A percentile compares a stretch with the other conserved stretches of the same genome.
Conservation (phyloP, 2,888 invertebrate genomes). For the Deilephila porcellus region DNA sequence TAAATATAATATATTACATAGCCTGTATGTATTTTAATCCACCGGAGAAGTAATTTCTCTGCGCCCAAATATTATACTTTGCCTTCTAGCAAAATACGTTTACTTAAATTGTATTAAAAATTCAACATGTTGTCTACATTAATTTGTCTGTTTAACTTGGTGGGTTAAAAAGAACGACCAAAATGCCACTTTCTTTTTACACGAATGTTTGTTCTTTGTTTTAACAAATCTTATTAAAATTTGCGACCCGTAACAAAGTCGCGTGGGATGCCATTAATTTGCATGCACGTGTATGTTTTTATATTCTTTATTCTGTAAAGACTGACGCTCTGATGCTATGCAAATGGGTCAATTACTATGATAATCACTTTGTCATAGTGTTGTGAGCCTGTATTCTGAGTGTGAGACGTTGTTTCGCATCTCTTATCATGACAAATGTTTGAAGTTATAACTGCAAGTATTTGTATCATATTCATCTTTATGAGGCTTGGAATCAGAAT, state of each 20-base stretch:
- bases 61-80: too few species aligned
- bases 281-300: background rate
- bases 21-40: background rate
- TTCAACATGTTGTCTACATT: too few species aligned
- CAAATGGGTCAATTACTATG: conserved; percentile 4
- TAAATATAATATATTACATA: too few species aligned
- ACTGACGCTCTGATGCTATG: background rate
- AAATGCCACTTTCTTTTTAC: background rate
- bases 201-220: background rate
- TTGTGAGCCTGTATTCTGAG: conserved; percentile 3
- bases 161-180: background rate
- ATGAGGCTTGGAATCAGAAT: too few species aligned
- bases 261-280: background rate
- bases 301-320: background rate
- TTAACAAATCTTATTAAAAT: conserved; percentile 3
- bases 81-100: too few species aligned
- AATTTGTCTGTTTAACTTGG: background rate
- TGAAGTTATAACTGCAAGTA: background rate
- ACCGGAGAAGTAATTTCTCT: background rate
- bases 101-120: too few species aligned
- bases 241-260: background rate
- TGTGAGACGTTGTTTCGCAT: background rate
- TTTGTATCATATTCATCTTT: too few species aligned
- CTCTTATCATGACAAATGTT: background rate
- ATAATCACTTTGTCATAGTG: conserved; percentile 7